Evolutionary conservation across 2,797 vertebrate genomes (phyloP).

Genomic region (Anas georgica): DNA sequence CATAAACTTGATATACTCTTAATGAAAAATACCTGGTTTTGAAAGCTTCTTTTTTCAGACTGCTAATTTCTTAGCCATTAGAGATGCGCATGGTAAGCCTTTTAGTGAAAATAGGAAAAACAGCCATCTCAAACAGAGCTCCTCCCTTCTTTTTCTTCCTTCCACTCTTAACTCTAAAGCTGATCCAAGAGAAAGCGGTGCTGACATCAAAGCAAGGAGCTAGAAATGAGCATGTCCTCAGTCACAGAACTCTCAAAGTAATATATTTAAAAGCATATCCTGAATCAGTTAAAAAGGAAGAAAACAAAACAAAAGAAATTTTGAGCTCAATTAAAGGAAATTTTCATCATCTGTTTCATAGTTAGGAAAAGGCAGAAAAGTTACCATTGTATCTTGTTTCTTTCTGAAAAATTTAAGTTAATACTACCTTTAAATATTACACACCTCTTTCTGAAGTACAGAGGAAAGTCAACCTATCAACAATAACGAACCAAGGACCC

Average conservation of each 20-base stretch:
- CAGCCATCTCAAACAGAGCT: background rate
- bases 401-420: background rate
- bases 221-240: background rate
- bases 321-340: background rate
- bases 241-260: background rate
- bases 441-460: background rate
- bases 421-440: background rate
- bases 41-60: background rate
- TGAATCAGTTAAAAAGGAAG: background rate
- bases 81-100: background rate
- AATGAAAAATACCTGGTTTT: background rate
- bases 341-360: background rate
- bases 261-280: background rate
- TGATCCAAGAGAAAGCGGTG: background rate
- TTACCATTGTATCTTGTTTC: background rate
- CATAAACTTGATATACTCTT: background rate
- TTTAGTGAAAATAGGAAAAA: background rate
- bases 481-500: constrained; percentile 11
- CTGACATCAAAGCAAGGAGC: background rate
- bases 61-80: background rate
- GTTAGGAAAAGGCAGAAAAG: background rate
- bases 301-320: background rate
- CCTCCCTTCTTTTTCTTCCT: background rate
- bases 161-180: background rate
- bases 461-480: background rate